Conservation (phyloP, 2,797 vertebrate species). For the Anguilla pacifica region DNA sequence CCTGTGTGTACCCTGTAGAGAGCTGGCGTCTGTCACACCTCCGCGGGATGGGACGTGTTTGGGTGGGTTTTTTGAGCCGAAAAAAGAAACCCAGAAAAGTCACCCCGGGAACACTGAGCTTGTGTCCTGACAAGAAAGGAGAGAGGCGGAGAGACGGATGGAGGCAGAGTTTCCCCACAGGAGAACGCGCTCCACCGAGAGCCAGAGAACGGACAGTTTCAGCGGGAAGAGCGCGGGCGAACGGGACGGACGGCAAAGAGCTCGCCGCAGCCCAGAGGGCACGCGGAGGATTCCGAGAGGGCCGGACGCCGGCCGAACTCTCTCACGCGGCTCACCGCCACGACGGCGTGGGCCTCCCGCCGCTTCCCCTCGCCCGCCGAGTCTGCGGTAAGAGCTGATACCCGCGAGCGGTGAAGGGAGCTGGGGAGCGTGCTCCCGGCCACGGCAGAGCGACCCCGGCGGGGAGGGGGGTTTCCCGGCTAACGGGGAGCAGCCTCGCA, state of each 20-base stretch:
- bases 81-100: background rate
- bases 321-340: background rate
- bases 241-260: background rate
- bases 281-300: background rate
- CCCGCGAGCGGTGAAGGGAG: background rate
- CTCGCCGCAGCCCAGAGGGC: background rate
- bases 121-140: background rate
- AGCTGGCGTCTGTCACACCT: background rate
- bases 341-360: too few species aligned
- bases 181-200: background rate
- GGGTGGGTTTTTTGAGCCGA: background rate
- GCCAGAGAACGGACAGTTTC: background rate
- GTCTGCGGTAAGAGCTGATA: background rate
- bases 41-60: background rate
- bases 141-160: background rate
- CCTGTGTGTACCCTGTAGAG: background rate
- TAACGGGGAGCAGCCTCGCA: too few species aligned
- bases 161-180: background rate
- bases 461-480: background rate
- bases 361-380: background rate
- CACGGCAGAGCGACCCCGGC: background rate
- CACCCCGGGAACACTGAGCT: background rate
- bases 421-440: background rate
- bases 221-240: background rate
- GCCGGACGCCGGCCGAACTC: background rate